Percentiles rank a stretch among this genome's conserved stretches.
Conservation (phyloP, 2,113 vertebrate genomes). For the Hippocampus comes region DNA sequence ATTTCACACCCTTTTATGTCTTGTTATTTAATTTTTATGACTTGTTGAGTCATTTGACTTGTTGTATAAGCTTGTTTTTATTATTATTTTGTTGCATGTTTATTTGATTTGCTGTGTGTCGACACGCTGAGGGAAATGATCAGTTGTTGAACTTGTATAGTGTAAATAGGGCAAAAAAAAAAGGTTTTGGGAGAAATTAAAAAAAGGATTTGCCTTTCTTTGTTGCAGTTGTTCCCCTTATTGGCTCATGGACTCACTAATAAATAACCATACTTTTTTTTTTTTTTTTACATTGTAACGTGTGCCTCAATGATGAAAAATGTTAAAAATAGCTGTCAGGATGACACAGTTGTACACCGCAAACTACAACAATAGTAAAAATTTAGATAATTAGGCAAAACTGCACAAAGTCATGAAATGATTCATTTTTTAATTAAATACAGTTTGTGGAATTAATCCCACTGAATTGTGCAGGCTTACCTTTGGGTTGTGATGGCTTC, state of each 20-base stretch:
- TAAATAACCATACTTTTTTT: not conserved
- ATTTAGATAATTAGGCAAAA: not conserved
- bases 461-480: no score
- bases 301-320: not conserved
- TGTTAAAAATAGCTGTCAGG: not conserved
- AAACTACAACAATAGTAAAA: no score
- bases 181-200: constrained; percentile 54
- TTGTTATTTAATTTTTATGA: constrained; percentile 59
- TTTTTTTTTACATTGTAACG: not conserved
- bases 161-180: constrained; percentile 69
- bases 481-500: no score
- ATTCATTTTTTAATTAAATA: not conserved
- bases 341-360: no score
- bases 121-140: constrained; percentile 42
- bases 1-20: constrained; percentile 35
- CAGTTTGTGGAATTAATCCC: not conserved
- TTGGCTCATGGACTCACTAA: not conserved
- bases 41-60: no score
- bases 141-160: constrained; percentile 47
- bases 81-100: constrained; percentile 8
- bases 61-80: constrained; percentile 25
- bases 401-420: not conserved
- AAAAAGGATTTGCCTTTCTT: constrained; percentile 2
- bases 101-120: constrained; percentile 23
- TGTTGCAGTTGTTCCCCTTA: not conserved